Percentiles rank a stretch among this genome's conserved stretches.
Conservation (phyloP, 2,113 vertebrate genomes). For the Ovis canadensis region DNA sequence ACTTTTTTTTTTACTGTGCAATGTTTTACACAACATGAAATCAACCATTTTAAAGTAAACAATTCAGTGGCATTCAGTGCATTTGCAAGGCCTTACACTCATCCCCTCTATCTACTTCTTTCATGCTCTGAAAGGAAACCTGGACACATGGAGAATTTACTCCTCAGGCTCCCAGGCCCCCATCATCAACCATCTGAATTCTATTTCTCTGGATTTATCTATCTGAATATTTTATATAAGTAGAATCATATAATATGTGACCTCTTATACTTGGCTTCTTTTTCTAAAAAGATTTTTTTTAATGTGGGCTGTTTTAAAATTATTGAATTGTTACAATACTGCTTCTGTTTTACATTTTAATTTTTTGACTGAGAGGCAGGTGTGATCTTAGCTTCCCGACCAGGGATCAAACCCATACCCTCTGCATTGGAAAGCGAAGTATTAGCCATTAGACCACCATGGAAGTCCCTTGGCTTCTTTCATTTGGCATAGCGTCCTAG, state of each 20-base stretch:
- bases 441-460: neutral
- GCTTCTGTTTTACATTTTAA: neutral
- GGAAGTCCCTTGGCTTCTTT: neutral
- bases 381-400: neutral
- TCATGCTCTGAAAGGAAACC: neutral
- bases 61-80: neutral
- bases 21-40: neutral
- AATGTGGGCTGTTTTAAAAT: neutral
- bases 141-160: neutral
- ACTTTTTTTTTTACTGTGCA: neutral
- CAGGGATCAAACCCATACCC: neutral
- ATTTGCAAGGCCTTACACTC: neutral
- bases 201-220: neutral
- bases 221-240: neutral
- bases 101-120: neutral
- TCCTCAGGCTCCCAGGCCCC: neutral
- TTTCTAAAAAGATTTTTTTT: neutral
- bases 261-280: neutral
- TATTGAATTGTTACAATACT: neutral
- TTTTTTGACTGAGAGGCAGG: neutral
- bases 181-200: rapidly evolving
- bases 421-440: neutral
- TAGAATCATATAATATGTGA: neutral
- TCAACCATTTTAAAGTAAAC: neutral
- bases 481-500: neutral